These are phyloP conservation scores for Mesocentrotus franciscanus DNA, from an alignment of 53 echinoderm and acorn worm genomes.

Conservation along the genomic window DNA sequence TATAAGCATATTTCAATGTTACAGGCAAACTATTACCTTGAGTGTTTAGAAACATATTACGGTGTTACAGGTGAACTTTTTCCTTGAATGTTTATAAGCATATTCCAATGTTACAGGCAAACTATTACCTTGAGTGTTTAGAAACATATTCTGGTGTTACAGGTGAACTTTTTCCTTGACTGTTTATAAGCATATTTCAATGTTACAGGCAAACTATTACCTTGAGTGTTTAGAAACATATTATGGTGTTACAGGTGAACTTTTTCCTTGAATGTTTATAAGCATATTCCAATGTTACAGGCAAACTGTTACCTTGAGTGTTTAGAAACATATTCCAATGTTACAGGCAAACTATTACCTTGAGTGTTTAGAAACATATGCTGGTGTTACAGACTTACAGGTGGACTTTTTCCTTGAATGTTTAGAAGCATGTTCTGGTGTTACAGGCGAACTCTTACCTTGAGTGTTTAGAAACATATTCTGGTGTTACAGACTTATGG, in stretches of 20 bases:
- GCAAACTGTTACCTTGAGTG: neutral
- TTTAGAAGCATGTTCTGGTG: neutral
- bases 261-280: neutral
- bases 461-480: neutral
- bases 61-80: no score
- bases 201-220: neutral
- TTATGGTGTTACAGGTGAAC: neutral
- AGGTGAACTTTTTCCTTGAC: no score
- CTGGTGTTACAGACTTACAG: neutral
- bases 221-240: neutral
- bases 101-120: no score
- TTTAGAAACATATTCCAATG: neutral
- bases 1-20: no score
- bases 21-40: no score
- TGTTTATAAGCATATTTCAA: neutral
- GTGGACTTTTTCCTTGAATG: neutral
- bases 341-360: neutral
- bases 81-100: no score
- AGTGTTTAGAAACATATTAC: no score
- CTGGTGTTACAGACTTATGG: neutral
- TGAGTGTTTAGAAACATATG: neutral
- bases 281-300: neutral
- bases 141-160: no score
- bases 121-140: neutral
- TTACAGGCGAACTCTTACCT: neutral